phyloP scores from a whole-genome alignment of 1,140 invertebrate species.

The Vollenhovia emeryi region DNA sequence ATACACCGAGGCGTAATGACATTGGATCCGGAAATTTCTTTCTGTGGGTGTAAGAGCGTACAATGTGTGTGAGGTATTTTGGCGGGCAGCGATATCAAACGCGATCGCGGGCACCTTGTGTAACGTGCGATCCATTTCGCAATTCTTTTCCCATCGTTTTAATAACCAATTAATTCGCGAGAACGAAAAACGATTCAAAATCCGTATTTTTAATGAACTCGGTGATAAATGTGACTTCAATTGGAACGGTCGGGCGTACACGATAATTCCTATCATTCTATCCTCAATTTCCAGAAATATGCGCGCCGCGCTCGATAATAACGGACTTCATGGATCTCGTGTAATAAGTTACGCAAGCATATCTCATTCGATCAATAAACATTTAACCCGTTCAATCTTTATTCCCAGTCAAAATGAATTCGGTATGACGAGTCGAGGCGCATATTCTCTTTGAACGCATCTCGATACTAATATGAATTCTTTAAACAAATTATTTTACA shows the following conservation, averaged over 20 bases:
- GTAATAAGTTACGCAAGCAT: constrained; percentile 24
- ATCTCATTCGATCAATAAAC: constrained; percentile 26
- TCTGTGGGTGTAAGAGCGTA: neutral
- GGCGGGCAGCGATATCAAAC: neutral
- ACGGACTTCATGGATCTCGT: neutral
- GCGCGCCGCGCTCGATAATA: neutral
- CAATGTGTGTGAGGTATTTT: neutral
- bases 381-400: constrained; percentile 32
- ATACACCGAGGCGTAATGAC: no score
- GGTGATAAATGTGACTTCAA: neutral
- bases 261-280: constrained; percentile 18
- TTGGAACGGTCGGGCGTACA: neutral
- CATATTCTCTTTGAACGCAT: neutral
- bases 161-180: neutral
- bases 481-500: constrained; percentile 5
- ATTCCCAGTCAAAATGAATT: neutral
- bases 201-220: neutral
- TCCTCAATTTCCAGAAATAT: constrained; percentile 25
- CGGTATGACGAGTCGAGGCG: neutral
- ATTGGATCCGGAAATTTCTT: no score
- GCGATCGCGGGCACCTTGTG: neutral
- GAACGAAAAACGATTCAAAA: neutral
- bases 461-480: neutral
- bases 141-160: neutral
- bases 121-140: neutral